Percentiles rank a stretch among this genome's conserved stretches.
Conservation (phyloP, 2,797 vertebrate genomes). For the Catamblyrhynchus diadema region DNA sequence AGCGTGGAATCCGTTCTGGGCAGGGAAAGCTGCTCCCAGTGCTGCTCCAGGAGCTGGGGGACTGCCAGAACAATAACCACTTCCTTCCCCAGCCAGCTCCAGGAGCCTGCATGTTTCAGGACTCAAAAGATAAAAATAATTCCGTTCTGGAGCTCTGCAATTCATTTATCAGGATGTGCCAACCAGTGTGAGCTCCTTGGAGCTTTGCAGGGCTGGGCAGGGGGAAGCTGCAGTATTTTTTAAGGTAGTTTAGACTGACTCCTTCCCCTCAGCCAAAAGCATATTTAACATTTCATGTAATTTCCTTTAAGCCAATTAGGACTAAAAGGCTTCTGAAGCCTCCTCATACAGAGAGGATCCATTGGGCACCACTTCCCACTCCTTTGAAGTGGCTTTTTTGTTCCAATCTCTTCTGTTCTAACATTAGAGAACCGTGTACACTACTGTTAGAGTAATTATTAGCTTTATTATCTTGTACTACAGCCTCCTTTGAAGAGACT, state of each 20-base stretch:
- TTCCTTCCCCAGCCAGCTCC: neutral
- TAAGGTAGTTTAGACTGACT: neutral
- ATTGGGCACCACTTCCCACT: neutral
- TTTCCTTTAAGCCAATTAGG: conserved; percentile 13
- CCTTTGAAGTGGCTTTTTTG: conserved; percentile 28
- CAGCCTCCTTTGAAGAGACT: conserved; percentile 74
- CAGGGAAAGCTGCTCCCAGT: neutral
- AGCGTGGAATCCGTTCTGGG: neutral
- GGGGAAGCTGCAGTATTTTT: neutral
- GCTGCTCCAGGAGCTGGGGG: neutral
- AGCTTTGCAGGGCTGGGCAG: neutral
- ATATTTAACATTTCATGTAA: neutral
- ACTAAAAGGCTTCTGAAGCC: neutral
- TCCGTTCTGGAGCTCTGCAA: neutral
- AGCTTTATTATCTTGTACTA: conserved; percentile 67
- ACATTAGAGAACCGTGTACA: conserved; percentile 49
- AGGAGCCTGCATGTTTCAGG: neutral
- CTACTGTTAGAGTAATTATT: conserved; percentile 64
- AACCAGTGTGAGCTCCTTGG: neutral
- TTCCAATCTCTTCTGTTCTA: neutral
- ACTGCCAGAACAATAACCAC: neutral
- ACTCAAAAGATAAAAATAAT: neutral
- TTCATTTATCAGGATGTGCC: conserved; percentile 3
- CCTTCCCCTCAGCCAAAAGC: neutral
- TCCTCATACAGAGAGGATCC: conserved; percentile 1